Conservation (phyloP, 2,113 vertebrate species). For the Cisticola juncidis region DNA sequence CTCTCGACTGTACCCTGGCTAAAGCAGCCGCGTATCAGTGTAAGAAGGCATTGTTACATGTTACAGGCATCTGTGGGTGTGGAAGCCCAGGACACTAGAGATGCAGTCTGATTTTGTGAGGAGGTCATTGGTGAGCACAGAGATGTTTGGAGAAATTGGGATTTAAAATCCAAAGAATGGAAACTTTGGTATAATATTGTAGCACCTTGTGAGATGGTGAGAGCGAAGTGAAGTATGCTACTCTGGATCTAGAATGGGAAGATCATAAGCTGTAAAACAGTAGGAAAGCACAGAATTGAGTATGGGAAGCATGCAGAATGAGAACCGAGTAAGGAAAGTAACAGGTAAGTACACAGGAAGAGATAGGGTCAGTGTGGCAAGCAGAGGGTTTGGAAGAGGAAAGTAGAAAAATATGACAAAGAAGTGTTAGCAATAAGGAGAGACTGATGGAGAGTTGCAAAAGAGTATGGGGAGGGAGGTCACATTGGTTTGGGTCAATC, state of each 20-base stretch:
- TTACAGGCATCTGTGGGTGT: neutral
- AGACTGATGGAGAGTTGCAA: neutral
- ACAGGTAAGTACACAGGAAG: neutral
- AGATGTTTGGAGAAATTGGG: neutral
- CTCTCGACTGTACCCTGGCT: neutral
- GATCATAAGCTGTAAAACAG: neutral
- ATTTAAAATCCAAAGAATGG: neutral
- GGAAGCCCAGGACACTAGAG: neutral
- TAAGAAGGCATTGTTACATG: neutral
- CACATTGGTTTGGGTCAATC: neutral
- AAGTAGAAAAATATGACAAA: neutral
- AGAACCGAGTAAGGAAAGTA: neutral
- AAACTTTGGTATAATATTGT: neutral
- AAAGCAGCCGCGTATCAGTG: neutral
- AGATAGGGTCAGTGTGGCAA: neutral
- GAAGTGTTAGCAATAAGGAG: neutral
- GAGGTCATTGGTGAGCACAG: neutral
- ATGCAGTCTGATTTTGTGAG: neutral
- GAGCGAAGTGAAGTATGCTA: neutral
- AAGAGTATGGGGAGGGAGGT: neutral
- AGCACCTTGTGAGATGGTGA: neutral
- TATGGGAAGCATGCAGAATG: neutral
- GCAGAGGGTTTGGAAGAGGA: neutral
- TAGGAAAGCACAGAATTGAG: neutral
- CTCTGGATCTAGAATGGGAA: neutral